Evolutionary conservation across 2,113 vertebrate genomes (phyloP), one percentile per base, ranked within the genome.

Genomic region (Nyctibius bracteatus): DNA sequence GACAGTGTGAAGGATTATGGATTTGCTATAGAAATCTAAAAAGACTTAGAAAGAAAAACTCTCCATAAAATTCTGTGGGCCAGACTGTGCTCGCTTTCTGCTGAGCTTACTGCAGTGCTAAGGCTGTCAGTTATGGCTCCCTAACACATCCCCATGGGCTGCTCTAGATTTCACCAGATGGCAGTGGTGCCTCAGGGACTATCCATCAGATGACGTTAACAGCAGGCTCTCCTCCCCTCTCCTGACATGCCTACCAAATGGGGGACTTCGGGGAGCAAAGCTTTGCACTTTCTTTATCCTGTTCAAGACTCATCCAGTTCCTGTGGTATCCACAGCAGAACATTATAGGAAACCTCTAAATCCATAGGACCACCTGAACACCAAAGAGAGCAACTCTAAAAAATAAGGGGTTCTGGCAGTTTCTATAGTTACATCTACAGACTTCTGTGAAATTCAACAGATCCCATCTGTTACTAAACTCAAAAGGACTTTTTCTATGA

Each of bases 161-260:
- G 70, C 87, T 97, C 84, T 25, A 88, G 84, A 81, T 94, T 92
- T 96, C 96, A 97, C 87, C 95, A 97, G 95, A 96, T 96, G 96
- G 96, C 96, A 95, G 95, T 97, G 96, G 93, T 94, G 95, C 95
- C 95, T 96, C 93, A 94, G 95, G 96, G 96, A 96, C 95, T 68
- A 75, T 54, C 93, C 89, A 85, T 92, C 94, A 92, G 79, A 72
- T 3, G 52, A 92, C 57, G 73, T 31, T 81, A 96, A 55, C 89
- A 96, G 91, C 93, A 94, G 86, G 77, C 57, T 95, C 86, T 95
- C 94, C 84, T 94, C 65, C 92, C 39, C 77, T 71, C 81, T 89
- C 73, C 81, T 68, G 93, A 61, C 47, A n/a, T 11, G 11, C 73
- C 68, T 89, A 78, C 84, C 57, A 67, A 71, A 41, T 72, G 57